A percentile compares a stretch with the other conserved stretches of the same genome.
phyloP scores from a whole-genome alignment of 2,113 vertebrate species.

The Lagenorhynchus albirostris region DNA sequence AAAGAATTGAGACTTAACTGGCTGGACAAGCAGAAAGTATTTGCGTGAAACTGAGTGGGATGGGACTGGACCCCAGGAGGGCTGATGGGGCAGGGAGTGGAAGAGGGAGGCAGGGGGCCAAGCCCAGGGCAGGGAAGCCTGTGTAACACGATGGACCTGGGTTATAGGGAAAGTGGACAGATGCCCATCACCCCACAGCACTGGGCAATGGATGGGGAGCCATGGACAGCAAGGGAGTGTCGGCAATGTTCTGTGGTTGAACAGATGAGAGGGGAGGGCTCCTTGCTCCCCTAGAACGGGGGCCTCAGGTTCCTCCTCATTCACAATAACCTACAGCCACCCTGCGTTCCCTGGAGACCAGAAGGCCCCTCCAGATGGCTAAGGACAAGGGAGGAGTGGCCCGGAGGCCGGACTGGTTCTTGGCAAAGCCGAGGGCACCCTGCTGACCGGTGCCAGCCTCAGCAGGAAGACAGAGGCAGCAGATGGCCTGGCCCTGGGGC shows the following conservation, averaged over 20 bases:
- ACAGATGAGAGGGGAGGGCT: not conserved
- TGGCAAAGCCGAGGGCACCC: constrained; percentile 61
- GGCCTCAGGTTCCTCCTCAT: not conserved
- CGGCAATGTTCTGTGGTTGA: not conserved
- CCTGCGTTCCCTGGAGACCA: constrained; percentile 32
- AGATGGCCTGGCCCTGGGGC: constrained; percentile 69
- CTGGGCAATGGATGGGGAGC: not conserved
- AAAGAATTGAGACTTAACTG: not conserved
- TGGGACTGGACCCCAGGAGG: not conserved
- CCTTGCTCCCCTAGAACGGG: not conserved
- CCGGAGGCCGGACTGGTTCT: not conserved
- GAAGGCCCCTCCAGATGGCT: constrained; percentile 62
- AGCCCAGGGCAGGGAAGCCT: not conserved
- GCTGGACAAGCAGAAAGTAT: not conserved
- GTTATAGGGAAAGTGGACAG: not conserved
- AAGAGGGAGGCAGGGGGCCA: not conserved
- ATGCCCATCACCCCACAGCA: not conserved
- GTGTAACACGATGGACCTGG: not conserved
- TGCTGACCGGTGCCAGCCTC: constrained; percentile 68
- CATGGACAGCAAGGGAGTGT: not conserved
- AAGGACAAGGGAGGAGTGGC: constrained; percentile 1
- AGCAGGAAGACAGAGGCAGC: constrained; percentile 63
- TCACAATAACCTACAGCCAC: not conserved
- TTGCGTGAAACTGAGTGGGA: not conserved
- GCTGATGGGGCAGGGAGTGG: not conserved